Evolutionary conservation across 2,797 vertebrate genomes (phyloP).

Genomic region (Anisognathus igniventris): DNA sequence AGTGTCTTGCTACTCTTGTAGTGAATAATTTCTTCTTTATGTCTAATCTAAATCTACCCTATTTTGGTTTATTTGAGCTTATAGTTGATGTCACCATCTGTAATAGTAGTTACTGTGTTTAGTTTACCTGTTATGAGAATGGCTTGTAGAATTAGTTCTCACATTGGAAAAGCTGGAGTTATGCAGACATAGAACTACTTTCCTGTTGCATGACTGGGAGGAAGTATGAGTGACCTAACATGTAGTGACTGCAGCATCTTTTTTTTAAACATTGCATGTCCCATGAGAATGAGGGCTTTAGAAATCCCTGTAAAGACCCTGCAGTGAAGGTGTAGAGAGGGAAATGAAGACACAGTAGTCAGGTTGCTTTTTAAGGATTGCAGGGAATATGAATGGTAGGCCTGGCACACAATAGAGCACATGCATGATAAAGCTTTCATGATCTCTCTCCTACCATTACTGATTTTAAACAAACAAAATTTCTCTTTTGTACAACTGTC

Average conservation of each 20-base stretch:
- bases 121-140: neutral
- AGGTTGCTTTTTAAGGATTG: neutral
- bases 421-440: neutral
- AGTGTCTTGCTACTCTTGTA: neutral
- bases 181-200: neutral
- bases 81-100: neutral
- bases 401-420: no score
- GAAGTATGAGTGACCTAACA: neutral
- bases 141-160: neutral
- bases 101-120: neutral
- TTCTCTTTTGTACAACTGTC: neutral
- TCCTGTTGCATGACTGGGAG: neutral
- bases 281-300: neutral
- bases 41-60: neutral
- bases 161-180: neutral
- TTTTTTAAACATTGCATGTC: neutral
- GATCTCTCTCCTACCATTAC: neutral
- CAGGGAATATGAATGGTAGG: neutral
- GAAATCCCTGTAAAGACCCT: neutral
- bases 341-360: neutral
- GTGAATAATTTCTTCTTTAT: neutral
- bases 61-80: neutral
- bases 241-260: neutral
- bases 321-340: neutral
- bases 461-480: neutral